These are phyloP conservation scores for Barbus barbus DNA, from an alignment of 2,113 vertebrate species.

Conservation along the genomic window DNA sequence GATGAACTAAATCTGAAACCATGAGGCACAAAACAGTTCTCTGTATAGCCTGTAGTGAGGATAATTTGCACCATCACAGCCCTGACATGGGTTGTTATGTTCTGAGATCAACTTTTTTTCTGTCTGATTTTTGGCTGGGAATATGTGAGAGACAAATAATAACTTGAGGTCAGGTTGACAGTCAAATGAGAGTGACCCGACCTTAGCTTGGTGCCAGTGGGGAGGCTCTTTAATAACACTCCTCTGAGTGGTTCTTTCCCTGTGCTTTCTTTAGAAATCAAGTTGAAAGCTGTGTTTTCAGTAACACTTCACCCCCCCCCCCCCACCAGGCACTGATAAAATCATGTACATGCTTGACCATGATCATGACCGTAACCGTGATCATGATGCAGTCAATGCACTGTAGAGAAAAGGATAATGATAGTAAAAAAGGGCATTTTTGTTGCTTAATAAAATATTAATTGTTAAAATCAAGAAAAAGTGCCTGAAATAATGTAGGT, in stretches of 20 bases:
- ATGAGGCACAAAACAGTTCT: not conserved
- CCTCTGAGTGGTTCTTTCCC: constrained; percentile 63
- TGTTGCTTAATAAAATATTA: not conserved
- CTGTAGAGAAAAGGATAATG: not conserved
- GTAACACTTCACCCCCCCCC: not conserved
- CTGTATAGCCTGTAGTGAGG: constrained; percentile 17
- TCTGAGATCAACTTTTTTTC: not conserved
- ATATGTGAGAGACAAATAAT: constrained; percentile 58
- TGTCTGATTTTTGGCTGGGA: constrained; percentile 64
- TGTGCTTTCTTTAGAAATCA: constrained; percentile 3
- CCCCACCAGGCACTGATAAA: not conserved
- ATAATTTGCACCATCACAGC: constrained; percentile 27
- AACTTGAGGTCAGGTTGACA: constrained; percentile 63
- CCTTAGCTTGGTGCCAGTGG: constrained; percentile 72
- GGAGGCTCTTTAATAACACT: constrained; percentile 73
- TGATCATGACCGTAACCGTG: not conserved
- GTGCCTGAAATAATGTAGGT: not conserved
- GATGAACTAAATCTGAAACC: constrained; percentile 35
- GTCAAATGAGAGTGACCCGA: constrained; percentile 67
- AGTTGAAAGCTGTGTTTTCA: not conserved
- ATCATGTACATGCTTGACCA: constrained; percentile 10
- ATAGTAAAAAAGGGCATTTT: not conserved
- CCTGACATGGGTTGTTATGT: not conserved
- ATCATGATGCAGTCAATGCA: not conserved
- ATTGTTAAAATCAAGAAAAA: not conserved